Conservation (phyloP, 2,113 vertebrate species). For the Zapornia atra region DNA sequence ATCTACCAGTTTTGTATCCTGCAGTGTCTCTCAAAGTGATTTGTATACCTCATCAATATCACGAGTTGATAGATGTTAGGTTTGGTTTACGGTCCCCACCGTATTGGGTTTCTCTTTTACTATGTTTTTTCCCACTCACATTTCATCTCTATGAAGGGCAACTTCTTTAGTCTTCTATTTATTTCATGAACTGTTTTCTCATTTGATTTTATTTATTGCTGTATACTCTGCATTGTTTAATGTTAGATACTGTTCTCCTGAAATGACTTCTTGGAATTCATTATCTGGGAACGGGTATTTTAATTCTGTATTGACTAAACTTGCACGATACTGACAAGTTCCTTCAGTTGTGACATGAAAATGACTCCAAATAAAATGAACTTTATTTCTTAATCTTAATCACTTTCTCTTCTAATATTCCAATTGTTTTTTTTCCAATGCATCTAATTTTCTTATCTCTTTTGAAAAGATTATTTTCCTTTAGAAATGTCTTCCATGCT, state of each 20-base stretch:
- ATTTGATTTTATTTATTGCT: neutral
- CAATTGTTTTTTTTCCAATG: neutral
- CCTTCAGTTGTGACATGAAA: neutral
- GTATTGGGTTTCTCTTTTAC: neutral
- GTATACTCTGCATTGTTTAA: neutral
- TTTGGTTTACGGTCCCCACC: neutral
- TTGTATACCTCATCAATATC: neutral
- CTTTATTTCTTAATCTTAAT: neutral
- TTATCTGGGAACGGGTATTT: neutral
- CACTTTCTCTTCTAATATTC: neutral
- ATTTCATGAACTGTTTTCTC: neutral
- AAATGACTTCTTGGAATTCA: neutral
- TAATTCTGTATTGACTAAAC: neutral
- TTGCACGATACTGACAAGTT: neutral
- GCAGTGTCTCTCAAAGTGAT: neutral
- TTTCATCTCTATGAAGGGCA: neutral
- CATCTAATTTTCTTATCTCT: neutral
- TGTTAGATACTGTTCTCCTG: neutral
- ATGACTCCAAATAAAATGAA: neutral
- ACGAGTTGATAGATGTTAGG: neutral
- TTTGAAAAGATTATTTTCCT: neutral
- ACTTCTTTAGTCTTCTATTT: neutral
- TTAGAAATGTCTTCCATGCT: neutral
- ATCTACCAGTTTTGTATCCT: neutral
- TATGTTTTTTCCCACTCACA: neutral